A percentile compares a stretch with the other conserved stretches of the same genome.
phyloP scores from a whole-genome alignment of 1,140 invertebrate genomes.

The Meteorus sp. region DNA sequence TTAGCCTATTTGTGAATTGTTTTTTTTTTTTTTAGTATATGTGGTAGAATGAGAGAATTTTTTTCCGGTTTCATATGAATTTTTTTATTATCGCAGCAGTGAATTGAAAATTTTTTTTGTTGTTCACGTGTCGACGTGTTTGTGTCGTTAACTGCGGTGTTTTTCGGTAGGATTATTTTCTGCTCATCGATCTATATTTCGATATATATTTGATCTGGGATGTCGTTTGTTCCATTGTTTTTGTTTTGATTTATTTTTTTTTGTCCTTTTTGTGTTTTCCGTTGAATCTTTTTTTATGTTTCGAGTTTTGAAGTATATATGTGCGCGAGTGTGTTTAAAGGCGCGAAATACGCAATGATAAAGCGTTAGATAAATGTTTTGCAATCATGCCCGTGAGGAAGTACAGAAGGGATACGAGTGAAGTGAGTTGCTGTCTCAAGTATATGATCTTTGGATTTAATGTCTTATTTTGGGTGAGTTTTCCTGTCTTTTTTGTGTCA shows the following conservation, averaged over 20 bases:
- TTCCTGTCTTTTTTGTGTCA: not conserved
- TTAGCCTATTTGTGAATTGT: no score
- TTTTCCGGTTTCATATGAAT: no score
- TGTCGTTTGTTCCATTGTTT: slow-evolving; percentile 1
- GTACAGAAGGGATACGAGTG: slow-evolving; percentile 82
- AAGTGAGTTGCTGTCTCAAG: slow-evolving; percentile 96
- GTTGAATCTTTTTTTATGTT: no score
- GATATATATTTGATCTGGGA: not conserved
- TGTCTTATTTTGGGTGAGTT: slow-evolving; percentile 93
- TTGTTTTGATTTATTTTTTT: slow-evolving; percentile 8
- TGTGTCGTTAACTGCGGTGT: no score
- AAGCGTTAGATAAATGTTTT: slow-evolving; percentile 40
- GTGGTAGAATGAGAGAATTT: no score
- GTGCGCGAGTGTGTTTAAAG: slow-evolving; percentile 31
- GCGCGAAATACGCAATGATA: slow-evolving; percentile 29
- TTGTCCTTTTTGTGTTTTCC: no score
- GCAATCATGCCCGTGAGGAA: slow-evolving; percentile 61
- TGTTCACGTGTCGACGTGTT: no score
- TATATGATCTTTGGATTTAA: slow-evolving; percentile 97
- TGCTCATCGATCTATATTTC: no score
- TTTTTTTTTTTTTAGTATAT: no score
- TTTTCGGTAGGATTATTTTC: no score
- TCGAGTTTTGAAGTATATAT: slow-evolving; percentile 29
- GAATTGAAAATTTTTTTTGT: no score
- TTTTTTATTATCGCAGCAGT: no score